phyloP scores from a whole-genome alignment of 2,797 vertebrate genomes.

The Typhlichthys eigenmanni region DNA sequence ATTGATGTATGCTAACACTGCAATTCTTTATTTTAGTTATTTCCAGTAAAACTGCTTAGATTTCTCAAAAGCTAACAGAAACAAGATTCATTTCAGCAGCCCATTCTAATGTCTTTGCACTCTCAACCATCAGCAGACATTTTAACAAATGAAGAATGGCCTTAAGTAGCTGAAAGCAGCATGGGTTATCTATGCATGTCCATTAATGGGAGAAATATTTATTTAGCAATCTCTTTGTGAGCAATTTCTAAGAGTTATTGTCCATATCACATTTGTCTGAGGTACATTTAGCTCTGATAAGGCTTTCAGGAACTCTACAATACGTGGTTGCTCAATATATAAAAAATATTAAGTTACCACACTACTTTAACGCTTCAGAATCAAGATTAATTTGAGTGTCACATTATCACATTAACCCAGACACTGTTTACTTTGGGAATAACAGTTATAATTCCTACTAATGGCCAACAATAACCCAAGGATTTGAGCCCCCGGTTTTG shows the following conservation, averaged over 20 bases:
- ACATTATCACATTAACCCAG: not conserved
- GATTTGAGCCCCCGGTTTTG: not conserved
- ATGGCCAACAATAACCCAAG: not conserved
- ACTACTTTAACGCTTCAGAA: conserved; percentile 3
- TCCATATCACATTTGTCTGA: conserved; percentile 16
- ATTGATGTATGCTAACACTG: too few relatives aligned
- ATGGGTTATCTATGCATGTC: conserved; percentile 30
- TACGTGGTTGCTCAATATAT: conserved; percentile 44
- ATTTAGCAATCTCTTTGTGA: conserved; percentile 37
- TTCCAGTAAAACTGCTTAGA: not conserved
- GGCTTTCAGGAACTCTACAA: conserved; percentile 25
- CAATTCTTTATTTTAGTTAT: not conserved
- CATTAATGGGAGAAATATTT: conserved; percentile 26
- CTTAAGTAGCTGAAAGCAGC: conserved; percentile 36
- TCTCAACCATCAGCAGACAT: conserved; percentile 4
- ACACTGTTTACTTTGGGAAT: not conserved
- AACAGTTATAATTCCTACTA: not conserved
- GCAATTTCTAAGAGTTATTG: conserved; percentile 13
- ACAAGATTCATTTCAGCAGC: too few relatives aligned
- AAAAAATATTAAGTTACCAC: conserved; percentile 21
- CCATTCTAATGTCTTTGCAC: too few relatives aligned
- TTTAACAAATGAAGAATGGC: conserved; percentile 35
- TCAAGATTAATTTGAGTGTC: conserved; percentile 27
- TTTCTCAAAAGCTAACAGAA: not conserved
- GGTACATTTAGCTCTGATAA: conserved; percentile 21